phyloP scores from a whole-genome alignment of 1,140 invertebrate species.

The Procambarus clarkii region DNA sequence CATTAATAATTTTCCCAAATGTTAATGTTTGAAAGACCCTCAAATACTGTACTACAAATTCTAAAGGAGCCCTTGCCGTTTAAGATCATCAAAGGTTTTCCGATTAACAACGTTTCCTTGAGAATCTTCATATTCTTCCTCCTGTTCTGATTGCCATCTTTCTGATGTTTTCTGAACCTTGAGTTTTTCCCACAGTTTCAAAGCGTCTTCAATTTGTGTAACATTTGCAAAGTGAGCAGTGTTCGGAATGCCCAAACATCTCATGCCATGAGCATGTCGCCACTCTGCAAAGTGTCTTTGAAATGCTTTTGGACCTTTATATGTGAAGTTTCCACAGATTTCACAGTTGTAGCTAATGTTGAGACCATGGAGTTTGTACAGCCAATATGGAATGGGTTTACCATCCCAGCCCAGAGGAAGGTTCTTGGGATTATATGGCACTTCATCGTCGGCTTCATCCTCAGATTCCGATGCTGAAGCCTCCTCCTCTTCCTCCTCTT shows the following conservation, averaged over 20 bases:
- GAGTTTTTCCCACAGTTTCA: slow-evolving; percentile 97
- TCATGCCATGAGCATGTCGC: slow-evolving; percentile 99
- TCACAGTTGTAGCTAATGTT: slow-evolving; percentile 99
- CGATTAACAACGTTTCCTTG: slow-evolving; percentile 98
- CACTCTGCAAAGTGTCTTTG: slow-evolving; percentile 99
- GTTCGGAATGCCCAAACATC: slow-evolving; percentile 98
- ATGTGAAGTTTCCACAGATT: slow-evolving; percentile 99
- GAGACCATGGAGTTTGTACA: slow-evolving; percentile 98
- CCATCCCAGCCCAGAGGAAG: slow-evolving; percentile 99
- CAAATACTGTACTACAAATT: background rate
- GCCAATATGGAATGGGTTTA: slow-evolving; percentile 99
- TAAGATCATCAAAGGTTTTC: slow-evolving; percentile 98
- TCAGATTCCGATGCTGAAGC: slow-evolving; percentile 89
- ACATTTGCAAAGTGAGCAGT: slow-evolving; percentile 99
- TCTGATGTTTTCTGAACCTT: slow-evolving; percentile 96
- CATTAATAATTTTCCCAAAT: background rate
- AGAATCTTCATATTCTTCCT: slow-evolving; percentile 99
- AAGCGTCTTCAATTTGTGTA: slow-evolving; percentile 98
- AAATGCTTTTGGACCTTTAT: slow-evolving; percentile 99
- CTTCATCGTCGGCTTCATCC: slow-evolving; percentile 90
- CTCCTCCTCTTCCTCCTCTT: slow-evolving; percentile 95
- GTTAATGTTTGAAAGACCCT: too few species aligned
- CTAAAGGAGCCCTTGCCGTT: slow-evolving; percentile 95
- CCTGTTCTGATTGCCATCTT: slow-evolving; percentile 96
- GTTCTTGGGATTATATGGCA: slow-evolving; percentile 99